Evolutionary conservation across 2,797 vertebrate genomes (phyloP).

Genomic region (Poecilia wingei): DNA sequence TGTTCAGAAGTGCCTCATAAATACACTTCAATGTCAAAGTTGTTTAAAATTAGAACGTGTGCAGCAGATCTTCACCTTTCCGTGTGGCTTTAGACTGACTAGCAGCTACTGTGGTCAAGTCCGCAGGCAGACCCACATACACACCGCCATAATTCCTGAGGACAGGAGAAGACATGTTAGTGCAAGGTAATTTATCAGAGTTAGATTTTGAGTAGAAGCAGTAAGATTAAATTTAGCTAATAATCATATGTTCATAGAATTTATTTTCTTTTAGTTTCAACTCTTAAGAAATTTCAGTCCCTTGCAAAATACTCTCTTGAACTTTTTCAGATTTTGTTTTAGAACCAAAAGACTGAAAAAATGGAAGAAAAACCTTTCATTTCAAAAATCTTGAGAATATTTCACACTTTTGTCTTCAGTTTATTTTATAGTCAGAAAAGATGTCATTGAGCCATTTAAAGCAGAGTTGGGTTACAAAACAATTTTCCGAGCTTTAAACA

Average conservation of each 20-base stretch:
- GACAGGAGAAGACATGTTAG: conserved; percentile 16
- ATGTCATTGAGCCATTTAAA: background rate
- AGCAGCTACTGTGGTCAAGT: conserved; percentile 81
- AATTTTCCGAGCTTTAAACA: background rate
- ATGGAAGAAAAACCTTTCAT: background rate
- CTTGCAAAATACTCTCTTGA: background rate
- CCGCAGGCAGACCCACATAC: conserved; percentile 91
- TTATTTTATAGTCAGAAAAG: background rate
- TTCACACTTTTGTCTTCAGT: background rate
- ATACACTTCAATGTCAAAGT: conserved; percentile 9
- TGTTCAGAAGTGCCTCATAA: conserved; percentile 16
- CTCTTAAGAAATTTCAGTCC: background rate
- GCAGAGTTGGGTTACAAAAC: background rate
- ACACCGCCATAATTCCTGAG: conserved; percentile 95
- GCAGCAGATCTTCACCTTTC: conserved; percentile 83
- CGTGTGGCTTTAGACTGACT: conserved; percentile 85
- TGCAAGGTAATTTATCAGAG: background rate
- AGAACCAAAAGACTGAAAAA: background rate
- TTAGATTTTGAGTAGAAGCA: background rate
- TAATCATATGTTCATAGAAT: background rate
- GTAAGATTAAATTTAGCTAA: background rate
- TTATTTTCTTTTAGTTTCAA: background rate
- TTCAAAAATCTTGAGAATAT: background rate
- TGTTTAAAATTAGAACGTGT: background rate
- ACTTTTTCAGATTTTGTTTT: background rate